Evolutionary conservation across 1,140 invertebrate genomes (phyloP), one percentile per base, ranked within the genome.

Genomic region (Telenomus remus): DNA sequence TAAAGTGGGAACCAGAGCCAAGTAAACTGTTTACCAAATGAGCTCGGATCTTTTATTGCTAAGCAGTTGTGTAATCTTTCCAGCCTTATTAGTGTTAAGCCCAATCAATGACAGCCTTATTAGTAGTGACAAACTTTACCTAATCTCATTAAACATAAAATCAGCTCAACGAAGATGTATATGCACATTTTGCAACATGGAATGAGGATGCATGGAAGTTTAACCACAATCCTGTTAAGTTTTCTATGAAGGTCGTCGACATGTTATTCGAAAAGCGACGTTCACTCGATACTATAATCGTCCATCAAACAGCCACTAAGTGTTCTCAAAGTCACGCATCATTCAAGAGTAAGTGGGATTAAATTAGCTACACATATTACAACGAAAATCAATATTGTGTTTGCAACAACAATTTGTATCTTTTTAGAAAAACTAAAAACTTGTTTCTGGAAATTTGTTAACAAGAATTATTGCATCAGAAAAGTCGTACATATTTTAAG

Each of bases 21-120:
- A 27, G 19, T 6, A 27, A 27, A 27, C 19, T 43, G 47, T 48
- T 65, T 48, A 53, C 14, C 42, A 48, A 51, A 59, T 57, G 60
- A 60, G n/a, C 50, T 34, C 5, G 2, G 34, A 65, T 53, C 51
- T 74, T 61, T 63, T 69, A 65, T 75, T 59, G 34, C 11, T 57
- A 65, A 64, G 34, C 53, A 60, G 64, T 70, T 64, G 54, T 51
- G 59, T 65, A 47, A 70, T 69, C 65, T 76, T 71, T 65, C 56
- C 51, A 71, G 61, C 51, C 71, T 76, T 51, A 69, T 76, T 70
- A 70, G 61, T 56, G 57, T 76, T 76, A 79, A 81, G 77, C 73
- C 75, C 79, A 80, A 84, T 84, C 80, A 79, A 78, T 78, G 73
- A 66, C 74, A 74, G 54, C 79, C 79, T 84, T 83, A 84, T 82